These are phyloP conservation scores for Cataglyphis livida DNA, from an alignment of 2,888 invertebrate genomes.

Conservation along the genomic window DNA sequence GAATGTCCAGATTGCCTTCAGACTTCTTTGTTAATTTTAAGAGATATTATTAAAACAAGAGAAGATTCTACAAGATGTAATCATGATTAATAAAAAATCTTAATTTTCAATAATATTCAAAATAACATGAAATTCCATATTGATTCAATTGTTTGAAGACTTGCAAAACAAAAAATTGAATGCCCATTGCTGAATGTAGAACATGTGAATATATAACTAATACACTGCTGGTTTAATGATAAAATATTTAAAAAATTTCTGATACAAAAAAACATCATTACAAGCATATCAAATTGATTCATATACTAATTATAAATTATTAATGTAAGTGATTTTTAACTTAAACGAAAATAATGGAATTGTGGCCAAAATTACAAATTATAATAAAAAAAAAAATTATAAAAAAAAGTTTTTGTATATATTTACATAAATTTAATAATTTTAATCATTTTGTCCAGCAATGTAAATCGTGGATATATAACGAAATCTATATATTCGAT, in stretches of 20 bases:
- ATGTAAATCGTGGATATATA: constrained; percentile 11
- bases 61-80: background rate
- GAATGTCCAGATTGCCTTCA: background rate
- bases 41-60: background rate
- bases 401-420: background rate
- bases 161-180: background rate
- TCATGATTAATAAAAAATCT: background rate
- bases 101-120: constrained; percentile 7
- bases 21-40: background rate
- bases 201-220: constrained; percentile 13
- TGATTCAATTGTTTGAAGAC: background rate
- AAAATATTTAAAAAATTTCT: constrained; percentile 9
- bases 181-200: background rate
- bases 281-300: background rate
- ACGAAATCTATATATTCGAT: constrained; percentile 32
- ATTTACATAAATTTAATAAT: constrained; percentile 11
- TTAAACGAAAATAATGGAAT: background rate
- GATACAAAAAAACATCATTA: background rate
- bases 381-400: no score
- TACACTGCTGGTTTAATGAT: constrained; percentile 26
- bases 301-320: background rate
- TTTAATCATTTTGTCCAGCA: constrained; percentile 38
- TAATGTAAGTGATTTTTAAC: background rate
- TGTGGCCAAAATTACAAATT: constrained; percentile 9
- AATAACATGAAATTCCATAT: background rate